Base-by-base conservation (phyloP, 2,888 invertebrate genomes). In the Sicus ferrugineus region DNA sequence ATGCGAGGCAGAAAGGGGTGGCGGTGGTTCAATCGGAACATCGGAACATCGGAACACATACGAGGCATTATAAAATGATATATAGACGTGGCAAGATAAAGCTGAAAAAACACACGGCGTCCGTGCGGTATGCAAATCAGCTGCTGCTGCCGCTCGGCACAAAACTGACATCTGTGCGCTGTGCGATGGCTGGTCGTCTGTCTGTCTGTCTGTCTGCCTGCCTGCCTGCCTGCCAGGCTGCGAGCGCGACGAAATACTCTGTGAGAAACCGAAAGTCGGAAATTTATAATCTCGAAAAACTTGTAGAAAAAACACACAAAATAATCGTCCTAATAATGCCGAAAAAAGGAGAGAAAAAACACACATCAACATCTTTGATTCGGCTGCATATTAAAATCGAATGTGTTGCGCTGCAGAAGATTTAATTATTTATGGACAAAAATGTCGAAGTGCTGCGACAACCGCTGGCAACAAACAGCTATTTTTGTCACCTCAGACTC, bases 361-460 rank as follows among this genome's bases (percentile, higher is more conserved):
- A 2, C 3, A 21, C 19, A 19, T 5, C n/a, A 26, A 52, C 38
- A 26, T 38, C 65, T 52, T 66, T 31, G 52, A 34, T 66, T 50
- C 30, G 9, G 38, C n/a, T 34, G 34, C 34, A 56, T 42, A 42
- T 38, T 28, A 56, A 66, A 66, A 66, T 54, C 34, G 42, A 42
- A 66, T 21, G 28, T 21, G 26, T 31, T 50, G 34, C 50, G 30
- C 30, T 50, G 31, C 48, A 30, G n/a, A 28, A 30, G 14, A 38
- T 30, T 67, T 23, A 64, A 59, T 72, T 73, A 73, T 74, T 71
- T 72, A 73, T 72, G 74, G 73, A 19, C 58, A 72, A 74, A 68
- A 73, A 72, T 72, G 72, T 74, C 74, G 72, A 72, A 74, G 74
- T n/a, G n/a, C 70, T 73, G 11, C 42, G 14, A 34, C 34, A 42